Evolutionary conservation across 2,113 vertebrate genomes (phyloP).

Genomic region (Eupsittula cactorum): DNA sequence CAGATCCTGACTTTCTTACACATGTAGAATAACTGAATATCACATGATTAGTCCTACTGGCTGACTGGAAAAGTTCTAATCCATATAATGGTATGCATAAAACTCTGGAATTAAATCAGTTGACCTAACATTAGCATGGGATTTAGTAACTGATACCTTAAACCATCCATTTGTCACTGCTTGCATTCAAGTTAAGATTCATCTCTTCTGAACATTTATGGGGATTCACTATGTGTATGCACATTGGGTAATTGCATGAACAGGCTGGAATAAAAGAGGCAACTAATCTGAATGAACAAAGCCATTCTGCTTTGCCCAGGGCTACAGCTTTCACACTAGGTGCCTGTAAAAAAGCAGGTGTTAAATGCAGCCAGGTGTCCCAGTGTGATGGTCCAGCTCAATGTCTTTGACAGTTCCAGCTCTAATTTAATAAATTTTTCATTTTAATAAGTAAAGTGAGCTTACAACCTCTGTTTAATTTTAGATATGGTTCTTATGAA

Average conservation of each 20-base stretch:
- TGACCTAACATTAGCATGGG: not conserved
- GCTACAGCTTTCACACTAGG: not conserved
- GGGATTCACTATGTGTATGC: not conserved
- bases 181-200: not conserved
- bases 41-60: not conserved
- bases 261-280: not conserved
- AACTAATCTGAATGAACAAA: not conserved
- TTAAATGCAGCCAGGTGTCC: not conserved
- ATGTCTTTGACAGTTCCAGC: not conserved
- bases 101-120: not conserved
- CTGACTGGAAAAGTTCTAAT: not conserved
- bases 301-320: not conserved
- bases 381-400: not conserved
- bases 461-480: not conserved
- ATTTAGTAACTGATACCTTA: not conserved
- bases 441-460: not conserved
- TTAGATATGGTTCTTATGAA: not conserved
- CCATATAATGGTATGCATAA: not conserved
- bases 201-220: not conserved
- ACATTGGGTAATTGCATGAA: not conserved
- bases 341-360: not conserved
- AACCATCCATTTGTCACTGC: not conserved
- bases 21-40: not conserved
- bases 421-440: not conserved
- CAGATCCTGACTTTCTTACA: not conserved